phyloP scores from a whole-genome alignment of 64 coral and sea anemone species.

The Dendronephthya gigantea region DNA sequence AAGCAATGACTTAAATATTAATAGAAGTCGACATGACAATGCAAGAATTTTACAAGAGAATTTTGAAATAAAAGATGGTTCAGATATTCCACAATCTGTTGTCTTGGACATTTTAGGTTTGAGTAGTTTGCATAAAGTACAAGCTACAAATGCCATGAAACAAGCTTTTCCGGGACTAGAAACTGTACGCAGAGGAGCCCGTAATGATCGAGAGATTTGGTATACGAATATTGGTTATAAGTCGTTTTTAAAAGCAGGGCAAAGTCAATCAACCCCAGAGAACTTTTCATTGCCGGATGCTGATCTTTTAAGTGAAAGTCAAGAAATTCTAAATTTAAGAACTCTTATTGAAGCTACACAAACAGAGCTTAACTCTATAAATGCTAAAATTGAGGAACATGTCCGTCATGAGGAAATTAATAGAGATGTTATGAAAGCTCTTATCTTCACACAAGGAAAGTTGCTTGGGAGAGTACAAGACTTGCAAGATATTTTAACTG shows the following conservation, averaged over 20 bases:
- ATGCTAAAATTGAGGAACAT: not conserved
- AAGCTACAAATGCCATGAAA: constrained; percentile 5
- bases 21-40: not conserved
- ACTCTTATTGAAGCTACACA: not conserved
- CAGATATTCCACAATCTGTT: not conserved
- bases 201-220: not conserved
- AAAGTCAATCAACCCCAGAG: not conserved
- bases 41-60: not conserved
- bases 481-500: not conserved
- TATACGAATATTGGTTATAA: not conserved
- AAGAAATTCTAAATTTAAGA: not conserved
- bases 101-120: not conserved
- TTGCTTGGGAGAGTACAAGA: not conserved
- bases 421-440: not conserved
- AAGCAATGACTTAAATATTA: too few relatives aligned
- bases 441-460: not conserved
- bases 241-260: not conserved
- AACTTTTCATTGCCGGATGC: not conserved
- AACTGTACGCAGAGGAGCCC: not conserved
- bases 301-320: not conserved
- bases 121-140: not conserved
- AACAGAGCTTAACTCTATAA: not conserved
- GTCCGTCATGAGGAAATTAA: not conserved
- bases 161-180: not conserved
- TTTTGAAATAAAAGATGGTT: too few relatives aligned